Evolutionary conservation across 2,797 vertebrate species (phyloP).

Genomic region (Paguma larvata): DNA sequence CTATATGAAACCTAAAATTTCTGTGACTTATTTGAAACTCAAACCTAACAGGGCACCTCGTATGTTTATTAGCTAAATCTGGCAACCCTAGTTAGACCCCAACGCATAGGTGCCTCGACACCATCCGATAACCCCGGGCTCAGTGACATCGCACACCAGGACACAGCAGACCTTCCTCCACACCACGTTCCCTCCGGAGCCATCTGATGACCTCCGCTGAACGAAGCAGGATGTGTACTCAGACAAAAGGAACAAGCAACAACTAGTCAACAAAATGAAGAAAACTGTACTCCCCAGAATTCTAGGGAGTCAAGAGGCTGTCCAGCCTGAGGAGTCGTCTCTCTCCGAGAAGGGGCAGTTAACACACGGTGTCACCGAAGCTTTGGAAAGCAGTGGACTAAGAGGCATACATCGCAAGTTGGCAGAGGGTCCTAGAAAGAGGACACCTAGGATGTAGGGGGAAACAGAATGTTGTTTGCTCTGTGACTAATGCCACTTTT

Average conservation of each 20-base stretch:
- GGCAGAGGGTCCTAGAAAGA: neutral
- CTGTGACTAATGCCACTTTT: neutral
- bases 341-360: neutral
- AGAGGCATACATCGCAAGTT: neutral
- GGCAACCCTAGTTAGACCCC: neutral
- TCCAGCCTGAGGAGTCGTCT: no score
- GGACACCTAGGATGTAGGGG: neutral
- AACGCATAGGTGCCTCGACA: neutral
- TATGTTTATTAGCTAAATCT: slow-evolving; percentile 30
- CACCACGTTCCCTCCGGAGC: neutral
- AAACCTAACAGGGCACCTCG: neutral
- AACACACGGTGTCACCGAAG: neutral
- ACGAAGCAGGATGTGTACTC: neutral
- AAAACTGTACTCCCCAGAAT: neutral
- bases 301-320: neutral
- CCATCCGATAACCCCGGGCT: neutral
- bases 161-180: neutral
- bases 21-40: neutral
- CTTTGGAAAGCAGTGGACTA: neutral
- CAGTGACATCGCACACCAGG: neutral
- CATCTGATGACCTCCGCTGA: neutral
- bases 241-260: neutral
- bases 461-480: neutral
- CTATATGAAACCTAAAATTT: neutral
- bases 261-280: neutral